Base-by-base conservation (phyloP, 2,888 invertebrate species). In the Subacronicta megacephala region DNA sequence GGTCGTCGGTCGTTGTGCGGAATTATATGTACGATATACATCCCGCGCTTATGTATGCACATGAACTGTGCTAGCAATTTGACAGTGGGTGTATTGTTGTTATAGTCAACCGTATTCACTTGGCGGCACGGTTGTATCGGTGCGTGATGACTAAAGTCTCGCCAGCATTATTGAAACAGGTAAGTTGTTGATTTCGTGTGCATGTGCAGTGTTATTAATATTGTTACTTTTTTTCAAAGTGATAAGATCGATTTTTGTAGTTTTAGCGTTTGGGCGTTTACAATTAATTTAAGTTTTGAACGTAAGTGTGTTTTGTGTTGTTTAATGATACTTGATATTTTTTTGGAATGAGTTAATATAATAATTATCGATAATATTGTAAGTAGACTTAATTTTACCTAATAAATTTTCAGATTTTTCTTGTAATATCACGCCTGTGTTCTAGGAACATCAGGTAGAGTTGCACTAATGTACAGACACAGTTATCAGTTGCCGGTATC, bases 161-260 rank as follows among this genome's bases (percentile, higher is more conserved):
- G 41, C 72, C 83, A 57, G 88, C 89, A n/a, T 82, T 90, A 73
- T 62, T 90, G 31, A 90, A 90, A 80, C 90, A 90, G 88, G 90
- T 90, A 74, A 51, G 64, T 60, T 42, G 5, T 40, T 38, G n/a
- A 44, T 46, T 52, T 53, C 1, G 29, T 55, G n/a, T 41, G 18
- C 7, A 23, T 51, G n/a, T 40, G 13, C 5, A 23, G 18, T 36
- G 45, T 37, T 5, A n/a, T n/a, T n/a, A n/a, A n/a, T n/a, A n/a
- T n/a, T n/a, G n/a, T n/a, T n/a, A n/a, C n/a, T 38, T 45, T 61
- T 66, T 66, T 45, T 3, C 9, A 45, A 33, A 37, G 18, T 17
- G 42, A 57, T 57, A 45, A 45, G 10, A 36, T 7, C 3, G 12
- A 55, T 57, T 26, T 36, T 50, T 58, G 13, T 7, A 45, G 16